phyloP scores from a whole-genome alignment of 1,140 invertebrate genomes.

The Antheraea pernyi region DNA sequence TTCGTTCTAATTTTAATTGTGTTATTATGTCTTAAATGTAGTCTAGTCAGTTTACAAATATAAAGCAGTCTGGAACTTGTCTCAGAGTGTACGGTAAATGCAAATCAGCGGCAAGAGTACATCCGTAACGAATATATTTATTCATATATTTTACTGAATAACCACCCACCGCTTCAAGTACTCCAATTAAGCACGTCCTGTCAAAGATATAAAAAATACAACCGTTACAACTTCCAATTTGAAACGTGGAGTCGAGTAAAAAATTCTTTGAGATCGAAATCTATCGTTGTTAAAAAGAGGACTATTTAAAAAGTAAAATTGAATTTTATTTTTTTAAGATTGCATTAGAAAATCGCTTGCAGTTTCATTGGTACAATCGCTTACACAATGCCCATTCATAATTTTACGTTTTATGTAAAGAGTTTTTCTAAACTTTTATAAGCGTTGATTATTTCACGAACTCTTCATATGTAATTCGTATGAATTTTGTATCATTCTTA shows the following conservation, averaged over 20 bases:
- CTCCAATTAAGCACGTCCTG: constrained; percentile 12
- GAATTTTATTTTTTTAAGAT: constrained; percentile 15
- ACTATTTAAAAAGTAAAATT: constrained; percentile 22
- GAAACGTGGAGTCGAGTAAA: background rate
- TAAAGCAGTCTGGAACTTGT: background rate
- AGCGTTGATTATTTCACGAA: background rate
- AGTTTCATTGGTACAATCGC: constrained; percentile 53
- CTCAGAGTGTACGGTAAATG: background rate
- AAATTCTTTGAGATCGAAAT: background rate
- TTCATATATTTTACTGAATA: background rate
- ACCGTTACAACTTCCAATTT: background rate
- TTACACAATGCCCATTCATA: constrained; percentile 27
- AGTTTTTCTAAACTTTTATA: background rate
- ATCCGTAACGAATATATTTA: constrained; percentile 2
- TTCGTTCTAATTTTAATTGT: background rate
- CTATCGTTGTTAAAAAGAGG: constrained; percentile 5
- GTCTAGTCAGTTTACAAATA: background rate
- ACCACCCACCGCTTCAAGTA: background rate
- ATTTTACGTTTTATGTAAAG: background rate
- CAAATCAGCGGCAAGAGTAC: constrained; percentile 2
- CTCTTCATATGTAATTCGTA: background rate
- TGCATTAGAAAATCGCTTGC: constrained; percentile 45
- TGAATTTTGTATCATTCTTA: too few species aligned
- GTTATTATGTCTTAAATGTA: background rate
- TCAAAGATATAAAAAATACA: background rate